Evolutionary conservation across 2,113 vertebrate species (phyloP).

Genomic region (Leptobrachium leishanense): DNA sequence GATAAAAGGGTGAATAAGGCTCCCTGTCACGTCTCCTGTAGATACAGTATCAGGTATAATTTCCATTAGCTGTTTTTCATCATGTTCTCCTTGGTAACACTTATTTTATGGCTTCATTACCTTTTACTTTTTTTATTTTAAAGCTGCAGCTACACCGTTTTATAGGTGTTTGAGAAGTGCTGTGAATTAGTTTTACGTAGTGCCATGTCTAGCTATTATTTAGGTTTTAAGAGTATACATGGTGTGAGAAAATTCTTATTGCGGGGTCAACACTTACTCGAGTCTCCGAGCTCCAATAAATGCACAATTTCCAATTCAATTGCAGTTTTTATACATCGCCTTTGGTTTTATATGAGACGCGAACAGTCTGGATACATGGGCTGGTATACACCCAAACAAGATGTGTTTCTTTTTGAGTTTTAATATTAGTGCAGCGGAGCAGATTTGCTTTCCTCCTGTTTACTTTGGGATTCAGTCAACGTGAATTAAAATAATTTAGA

Average conservation of each 20-base stretch:
- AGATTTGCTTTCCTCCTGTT: no score
- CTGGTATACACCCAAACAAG: no score
- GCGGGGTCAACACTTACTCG: conserved; percentile 20
- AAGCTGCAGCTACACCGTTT: conserved; percentile 31
- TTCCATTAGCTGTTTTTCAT: conserved; percentile 34
- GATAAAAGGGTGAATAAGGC: no score
- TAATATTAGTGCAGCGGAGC: no score
- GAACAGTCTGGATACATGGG: no score
- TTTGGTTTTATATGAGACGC: no score
- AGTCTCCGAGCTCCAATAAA: conserved; percentile 35
- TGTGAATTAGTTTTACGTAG: conserved; percentile 35
- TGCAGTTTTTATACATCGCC: background rate
- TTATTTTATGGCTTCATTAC: conserved; percentile 44
- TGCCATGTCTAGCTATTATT: conserved; percentile 33
- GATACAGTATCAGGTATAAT: conserved; percentile 13
- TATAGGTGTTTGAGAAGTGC: conserved; percentile 37
- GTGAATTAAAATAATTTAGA: no score
- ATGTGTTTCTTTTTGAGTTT: no score
- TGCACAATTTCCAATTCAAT: conserved; percentile 27
- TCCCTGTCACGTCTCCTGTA: background rate
- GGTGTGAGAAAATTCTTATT: conserved; percentile 34
- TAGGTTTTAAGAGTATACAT: conserved; percentile 26
- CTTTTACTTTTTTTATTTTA: conserved; percentile 14
- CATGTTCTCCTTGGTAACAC: conserved; percentile 35
- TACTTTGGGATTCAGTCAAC: no score